A percentile compares a stretch with the other conserved stretches of the same genome.
phyloP scores from a whole-genome alignment of 2,113 vertebrate species.

The Oryzias javanicus region DNA sequence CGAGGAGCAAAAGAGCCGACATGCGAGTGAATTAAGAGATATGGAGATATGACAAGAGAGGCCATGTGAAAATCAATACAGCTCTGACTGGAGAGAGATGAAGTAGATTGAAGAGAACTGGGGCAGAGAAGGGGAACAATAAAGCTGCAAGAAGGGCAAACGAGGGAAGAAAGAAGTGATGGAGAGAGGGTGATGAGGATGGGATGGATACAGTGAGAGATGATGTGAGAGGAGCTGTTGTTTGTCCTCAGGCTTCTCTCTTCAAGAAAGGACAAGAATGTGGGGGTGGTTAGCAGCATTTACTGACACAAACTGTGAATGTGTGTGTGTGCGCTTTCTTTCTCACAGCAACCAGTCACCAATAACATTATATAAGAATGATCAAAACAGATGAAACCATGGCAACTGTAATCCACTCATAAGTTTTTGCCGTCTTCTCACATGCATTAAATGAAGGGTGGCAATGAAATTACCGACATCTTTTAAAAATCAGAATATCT shows the following conservation, averaged over 20 bases:
- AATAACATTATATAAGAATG: slow-evolving; percentile 69
- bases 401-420: slow-evolving; percentile 55
- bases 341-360: slow-evolving; percentile 69
- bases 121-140: slow-evolving; percentile 37
- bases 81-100: slow-evolving; percentile 45
- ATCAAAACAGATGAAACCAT: slow-evolving; percentile 72
- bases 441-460: slow-evolving; percentile 36
- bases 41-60: slow-evolving; percentile 62
- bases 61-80: slow-evolving; percentile 53
- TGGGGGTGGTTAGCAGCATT: slow-evolving; percentile 71
- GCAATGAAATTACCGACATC: slow-evolving; percentile 30
- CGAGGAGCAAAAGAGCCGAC: slow-evolving; percentile 32
- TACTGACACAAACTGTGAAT: slow-evolving; percentile 64
- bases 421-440: slow-evolving; percentile 21
- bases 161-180: slow-evolving; percentile 22
- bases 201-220: slow-evolving; percentile 28
- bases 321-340: slow-evolving; percentile 40
- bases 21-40: slow-evolving; percentile 58
- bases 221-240: slow-evolving; percentile 68
- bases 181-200: slow-evolving; percentile 40
- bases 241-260: slow-evolving; percentile 73
- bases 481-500: slow-evolving; percentile 5
- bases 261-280: slow-evolving; percentile 71
- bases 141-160: slow-evolving; percentile 29
- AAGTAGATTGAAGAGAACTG: slow-evolving; percentile 43